Conservation (phyloP, 2,113 vertebrate species). For the Meleagris gallopavo region DNA sequence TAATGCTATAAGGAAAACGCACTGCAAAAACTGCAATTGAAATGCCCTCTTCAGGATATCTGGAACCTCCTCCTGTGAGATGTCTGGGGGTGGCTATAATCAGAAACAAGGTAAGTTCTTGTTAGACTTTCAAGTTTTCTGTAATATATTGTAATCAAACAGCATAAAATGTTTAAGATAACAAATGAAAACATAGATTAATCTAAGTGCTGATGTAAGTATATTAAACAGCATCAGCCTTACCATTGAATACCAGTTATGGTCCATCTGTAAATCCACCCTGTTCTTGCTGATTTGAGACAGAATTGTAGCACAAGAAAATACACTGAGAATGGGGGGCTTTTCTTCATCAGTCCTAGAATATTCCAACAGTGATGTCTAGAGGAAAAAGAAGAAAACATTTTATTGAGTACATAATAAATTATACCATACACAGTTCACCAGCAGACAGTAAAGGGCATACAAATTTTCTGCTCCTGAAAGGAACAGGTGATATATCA, state of each 20-base stretch:
- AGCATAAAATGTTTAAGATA: neutral
- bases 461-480: neutral
- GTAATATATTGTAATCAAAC: neutral
- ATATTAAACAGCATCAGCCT: neutral
- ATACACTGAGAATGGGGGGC: conserved; percentile 82
- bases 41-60: neutral
- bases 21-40: neutral
- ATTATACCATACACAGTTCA: neutral
- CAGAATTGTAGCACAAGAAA: conserved; percentile 84
- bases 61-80: neutral
- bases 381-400: neutral
- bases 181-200: neutral
- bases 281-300: conserved; percentile 76
- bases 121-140: neutral
- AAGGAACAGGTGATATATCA: neutral
- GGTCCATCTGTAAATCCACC: conserved; percentile 63
- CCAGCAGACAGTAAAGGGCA: neutral
- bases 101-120: neutral
- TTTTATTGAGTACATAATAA: neutral
- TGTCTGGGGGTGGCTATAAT: neutral
- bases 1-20: neutral
- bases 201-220: neutral
- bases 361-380: conserved; percentile 79
- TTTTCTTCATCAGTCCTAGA: conserved; percentile 75
- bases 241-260: conserved; percentile 83